Percentiles rank a stretch among this genome's conserved stretches.
phyloP scores from a whole-genome alignment of 2,113 vertebrate genomes.

The Lepus timidus region DNA sequence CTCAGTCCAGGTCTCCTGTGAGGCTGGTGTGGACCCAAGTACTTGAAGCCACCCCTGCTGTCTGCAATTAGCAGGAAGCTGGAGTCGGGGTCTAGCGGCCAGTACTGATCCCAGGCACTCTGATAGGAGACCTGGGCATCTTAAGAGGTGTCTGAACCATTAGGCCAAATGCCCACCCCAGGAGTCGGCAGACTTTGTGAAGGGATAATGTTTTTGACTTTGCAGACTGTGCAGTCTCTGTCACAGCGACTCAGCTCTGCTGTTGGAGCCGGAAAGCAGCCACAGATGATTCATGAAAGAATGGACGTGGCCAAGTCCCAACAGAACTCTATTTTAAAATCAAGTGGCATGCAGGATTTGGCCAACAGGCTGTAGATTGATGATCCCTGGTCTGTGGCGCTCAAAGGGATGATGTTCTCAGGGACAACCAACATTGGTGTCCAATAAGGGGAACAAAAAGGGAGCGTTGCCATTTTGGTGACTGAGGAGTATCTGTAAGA shows the following conservation, averaged over 20 bases:
- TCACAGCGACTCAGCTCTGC: neutral
- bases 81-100: no score
- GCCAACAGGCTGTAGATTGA: neutral
- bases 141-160: no score
- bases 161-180: no score
- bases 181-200: neutral
- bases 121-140: no score
- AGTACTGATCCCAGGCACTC: no score
- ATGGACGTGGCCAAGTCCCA: neutral
- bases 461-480: neutral
- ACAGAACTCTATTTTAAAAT: conserved; percentile 5
- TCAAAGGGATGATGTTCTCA: neutral
- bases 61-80: no score
- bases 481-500: neutral
- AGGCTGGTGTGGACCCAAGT: no score
- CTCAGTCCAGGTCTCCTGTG: no score
- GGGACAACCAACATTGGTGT: neutral
- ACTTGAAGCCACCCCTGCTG: no score
- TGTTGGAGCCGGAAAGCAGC: neutral
- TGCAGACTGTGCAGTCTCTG: neutral
- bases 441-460: no score
- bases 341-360: neutral
- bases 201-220: neutral
- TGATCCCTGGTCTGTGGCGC: neutral
- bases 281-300: neutral